Evolutionary conservation across 2,113 vertebrate genomes (phyloP).

Genomic region (Carlito syrichta): DNA sequence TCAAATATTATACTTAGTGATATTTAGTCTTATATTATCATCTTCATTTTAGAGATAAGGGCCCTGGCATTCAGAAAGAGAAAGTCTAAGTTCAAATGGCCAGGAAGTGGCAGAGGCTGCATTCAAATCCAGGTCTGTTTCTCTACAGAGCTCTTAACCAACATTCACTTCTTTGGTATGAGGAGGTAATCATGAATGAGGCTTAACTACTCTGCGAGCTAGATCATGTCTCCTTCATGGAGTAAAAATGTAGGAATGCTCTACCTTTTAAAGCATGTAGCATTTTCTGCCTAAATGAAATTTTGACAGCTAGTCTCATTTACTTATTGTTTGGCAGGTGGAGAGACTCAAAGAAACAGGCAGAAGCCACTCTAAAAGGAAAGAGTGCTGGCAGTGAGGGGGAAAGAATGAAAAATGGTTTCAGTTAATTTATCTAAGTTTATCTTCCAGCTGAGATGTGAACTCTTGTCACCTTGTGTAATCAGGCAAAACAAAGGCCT

Average conservation of each 20-base stretch:
- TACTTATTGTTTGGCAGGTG: background rate
- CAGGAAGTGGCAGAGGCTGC: background rate
- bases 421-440: background rate
- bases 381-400: background rate
- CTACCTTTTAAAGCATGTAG: background rate
- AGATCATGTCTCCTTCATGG: background rate
- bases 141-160: background rate
- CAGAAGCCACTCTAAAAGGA: conserved; percentile 8
- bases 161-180: too few species aligned
- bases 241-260: background rate
- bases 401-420: conserved; percentile 6
- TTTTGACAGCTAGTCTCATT: background rate
- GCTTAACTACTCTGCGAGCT: background rate
- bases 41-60: background rate
- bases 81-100: background rate
- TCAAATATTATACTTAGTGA: background rate
- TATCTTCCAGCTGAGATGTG: conserved; percentile 35
- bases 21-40: background rate
- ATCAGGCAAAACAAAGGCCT: conserved; percentile 47
- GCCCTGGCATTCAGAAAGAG: background rate
- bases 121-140: background rate
- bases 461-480: conserved; percentile 38
- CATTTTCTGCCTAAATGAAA: background rate
- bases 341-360: background rate
- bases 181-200: background rate